Base-by-base conservation (phyloP, 2,113 vertebrate genomes). In the Pangasianodon hypophthalmus region DNA sequence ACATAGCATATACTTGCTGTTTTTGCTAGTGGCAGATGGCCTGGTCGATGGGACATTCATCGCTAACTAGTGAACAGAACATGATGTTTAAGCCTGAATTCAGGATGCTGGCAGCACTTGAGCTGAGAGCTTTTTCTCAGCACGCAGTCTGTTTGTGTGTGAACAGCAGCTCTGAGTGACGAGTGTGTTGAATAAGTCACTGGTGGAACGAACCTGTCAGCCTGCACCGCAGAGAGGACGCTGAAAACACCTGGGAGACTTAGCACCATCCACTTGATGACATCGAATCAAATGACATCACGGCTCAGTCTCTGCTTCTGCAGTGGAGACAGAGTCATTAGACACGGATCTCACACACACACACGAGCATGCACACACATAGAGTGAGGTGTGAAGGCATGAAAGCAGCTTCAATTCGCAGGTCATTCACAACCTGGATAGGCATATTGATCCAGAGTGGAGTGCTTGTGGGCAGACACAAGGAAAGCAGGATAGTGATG, bases 221-320 rank as follows among this genome's bases (percentile, higher is more conserved):
- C 73, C 81, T 81, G 89, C 82, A 24, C 84, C 18, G 50, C 29
- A 81, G 89, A 90, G 73, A 62, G 73, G 54, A 87, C 1, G 56
- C 71, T 79, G 54, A 83, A 92, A 90, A 82, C 91, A 84, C 91
- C 87, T 52, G 52, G 75, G 90, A 92, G 91, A 92, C 90, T 90
- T 54, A 29, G 67, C 86, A 48, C 91, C 87, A 92, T 92, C 89
- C 77, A 92, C 88, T 89, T 88, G 86, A 90, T 90, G 87, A 90
- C 89, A 89, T 87, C 90, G 89, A 89, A 90, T 87, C 91, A 89
- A 92, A 92, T 92, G 91, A 87, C 90, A 92, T 92, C 91, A 92
- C 85, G 11, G 79, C 86, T 89, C 77, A 54, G 88, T 89, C 88
- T 90, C 84, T 87, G 87, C 87, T 62, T 87, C 80, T 58, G 85